These are phyloP conservation scores for Cyrtorhinus lividipennis DNA, from an alignment of 1,140 invertebrate genomes.

Conservation along the genomic window DNA sequence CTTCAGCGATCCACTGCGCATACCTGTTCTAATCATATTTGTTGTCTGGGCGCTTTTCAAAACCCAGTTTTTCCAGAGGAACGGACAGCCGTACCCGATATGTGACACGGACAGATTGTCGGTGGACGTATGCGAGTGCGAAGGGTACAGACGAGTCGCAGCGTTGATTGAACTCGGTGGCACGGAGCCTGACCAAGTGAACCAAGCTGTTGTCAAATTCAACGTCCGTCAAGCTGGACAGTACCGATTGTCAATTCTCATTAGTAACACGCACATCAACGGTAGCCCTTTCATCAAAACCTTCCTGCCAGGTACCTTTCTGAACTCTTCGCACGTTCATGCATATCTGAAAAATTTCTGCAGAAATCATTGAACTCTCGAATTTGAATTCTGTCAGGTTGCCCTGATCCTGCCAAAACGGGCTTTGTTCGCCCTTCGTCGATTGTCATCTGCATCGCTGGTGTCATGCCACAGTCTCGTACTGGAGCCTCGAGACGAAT, in stretches of 20 bases:
- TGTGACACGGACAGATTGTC: slow-evolving; percentile 78
- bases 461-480: slow-evolving; percentile 59
- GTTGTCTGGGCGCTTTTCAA: too few species aligned
- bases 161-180: slow-evolving; percentile 71
- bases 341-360: not conserved
- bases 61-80: slow-evolving; percentile 80
- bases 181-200: slow-evolving; percentile 61
- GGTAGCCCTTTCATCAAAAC: slow-evolving; percentile 49
- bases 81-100: slow-evolving; percentile 81
- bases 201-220: slow-evolving; percentile 76
- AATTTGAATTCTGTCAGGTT: too few species aligned
- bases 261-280: slow-evolving; percentile 51
- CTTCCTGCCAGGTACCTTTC: slow-evolving; percentile 50
- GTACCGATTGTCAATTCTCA: slow-evolving; percentile 71
- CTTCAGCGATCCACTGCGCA: too few species aligned
- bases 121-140: slow-evolving; percentile 71
- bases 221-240: slow-evolving; percentile 77
- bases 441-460: slow-evolving; percentile 68
- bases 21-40: too few species aligned
- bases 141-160: slow-evolving; percentile 66
- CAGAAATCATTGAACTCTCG: too few species aligned
- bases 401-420: slow-evolving; percentile 68
- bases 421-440: slow-evolving; percentile 72
- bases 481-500: slow-evolving; percentile 78
- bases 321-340: too few species aligned